phyloP scores from a whole-genome alignment of 2,888 invertebrate genomes.

The Pycnomerus fuliginosus region DNA sequence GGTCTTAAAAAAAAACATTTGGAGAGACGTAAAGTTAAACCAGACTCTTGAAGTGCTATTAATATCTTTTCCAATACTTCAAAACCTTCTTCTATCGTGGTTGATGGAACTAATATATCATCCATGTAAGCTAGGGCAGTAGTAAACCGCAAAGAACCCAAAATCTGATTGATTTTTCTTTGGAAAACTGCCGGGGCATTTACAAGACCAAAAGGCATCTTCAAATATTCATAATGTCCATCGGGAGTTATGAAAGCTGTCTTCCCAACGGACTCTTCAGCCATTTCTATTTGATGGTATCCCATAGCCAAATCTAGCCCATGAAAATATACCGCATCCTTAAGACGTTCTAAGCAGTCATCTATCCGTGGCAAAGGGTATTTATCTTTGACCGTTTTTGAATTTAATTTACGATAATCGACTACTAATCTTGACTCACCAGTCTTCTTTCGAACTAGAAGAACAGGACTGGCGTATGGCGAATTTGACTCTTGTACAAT shows the following conservation, averaged over 20 bases:
- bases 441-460: no score
- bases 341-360: no score
- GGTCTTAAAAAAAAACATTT: background rate
- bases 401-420: no score
- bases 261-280: background rate
- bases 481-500: no score
- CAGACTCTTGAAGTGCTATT: background rate
- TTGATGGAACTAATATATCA: background rate
- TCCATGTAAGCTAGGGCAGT: background rate
- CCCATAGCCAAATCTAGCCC: constrained; percentile 1
- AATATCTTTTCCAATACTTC: background rate
- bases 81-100: background rate
- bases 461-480: no score
- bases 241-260: constrained; percentile 1
- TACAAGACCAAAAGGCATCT: constrained; percentile 4
- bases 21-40: background rate
- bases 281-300: background rate
- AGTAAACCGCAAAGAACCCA: background rate
- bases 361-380: no score
- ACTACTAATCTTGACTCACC: no score
- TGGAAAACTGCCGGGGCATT: constrained; percentile 3
- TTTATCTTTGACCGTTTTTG: no score
- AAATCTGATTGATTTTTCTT: background rate
- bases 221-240: no score
- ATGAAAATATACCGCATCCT: no score